Evolutionary conservation across 2,888 invertebrate genomes (phyloP), one percentile per base, ranked within the genome.

Genomic region (Pachliopta kotzebuea): DNA sequence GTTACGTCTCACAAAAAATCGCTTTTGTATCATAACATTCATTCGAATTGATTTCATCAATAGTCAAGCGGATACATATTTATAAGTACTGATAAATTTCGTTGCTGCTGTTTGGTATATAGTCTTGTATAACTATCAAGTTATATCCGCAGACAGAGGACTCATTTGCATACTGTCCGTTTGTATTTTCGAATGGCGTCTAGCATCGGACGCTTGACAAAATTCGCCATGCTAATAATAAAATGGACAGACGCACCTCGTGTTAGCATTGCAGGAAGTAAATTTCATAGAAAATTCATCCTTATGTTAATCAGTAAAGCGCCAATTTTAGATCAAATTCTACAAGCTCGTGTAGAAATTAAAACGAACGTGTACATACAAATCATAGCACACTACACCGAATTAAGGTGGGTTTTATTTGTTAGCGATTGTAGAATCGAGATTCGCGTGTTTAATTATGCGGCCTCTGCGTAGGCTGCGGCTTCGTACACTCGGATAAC

Each of bases 161-260:
- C 72, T 75, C 72, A 88, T 88, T 88, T 84, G 83, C 87, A 88
- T 88, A 81, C 77, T 77, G 78, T 77, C 79, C 80, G 78, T 80
- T 83, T 83, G 81, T 85, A 80, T 86, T 86, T 86, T 80, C 82
- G 78, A 83, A 84, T 77, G 76, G 80, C 76, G 81, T 83, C 82
- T 85, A 85, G 81, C 76, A 75, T 76, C 78, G 77, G 80, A 76
- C 79, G 82, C 81, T 84, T 85, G 85, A 85, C 84, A 82, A 87
- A 87, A 87, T 88, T 85, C 85, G 83, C 83, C 86, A 81, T 87
- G 85, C 85, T 86, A 87, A 86, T 88, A 84, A 87, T 85, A 86
- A 85, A 86, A 85, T 85, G 77, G 83, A 80, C 84, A 86, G 86
- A 85, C 86, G 81, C 82, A 85, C 80, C 84, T 86, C 80, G 79